Base-by-base conservation (phyloP, 1,140 invertebrate species). In the Aphis craccivora region DNA sequence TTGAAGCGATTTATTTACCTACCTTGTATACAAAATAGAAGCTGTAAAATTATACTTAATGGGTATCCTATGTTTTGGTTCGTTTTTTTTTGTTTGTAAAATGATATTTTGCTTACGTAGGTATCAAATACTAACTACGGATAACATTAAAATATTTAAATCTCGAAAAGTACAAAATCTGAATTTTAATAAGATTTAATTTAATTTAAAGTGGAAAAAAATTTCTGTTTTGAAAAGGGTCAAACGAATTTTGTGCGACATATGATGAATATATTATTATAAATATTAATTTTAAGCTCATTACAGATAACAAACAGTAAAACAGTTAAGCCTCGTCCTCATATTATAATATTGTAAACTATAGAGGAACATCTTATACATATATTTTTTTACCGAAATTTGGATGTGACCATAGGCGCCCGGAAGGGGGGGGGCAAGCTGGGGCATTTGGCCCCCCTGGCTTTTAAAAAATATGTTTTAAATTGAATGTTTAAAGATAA, bases 201-300 rank as follows among this genome's bases (percentile, higher is more conserved):
- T 87, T 30, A 87, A 87, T 87, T 18, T 25, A 30, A 25, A 9
- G 84, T 45, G 11, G 43, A 87, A 43, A 86, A 86, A 87, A 43
- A 43, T 43, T 9, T 45, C 8, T 45, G 0, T 87, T 45, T 43
- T 2, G 84, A 43, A 87, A 83, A 87, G 43, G 84, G 43, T 87
- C 84, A 87, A 87, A 87, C 30, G 6, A 45, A 18, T n/a, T 45
- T 87, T 5, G 25, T 48, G 84, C 25, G 40, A 87, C 84, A 45
- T 48, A 45, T 87, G 84, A 87, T 14, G 84, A 43, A 87, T 87
- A 76, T 20, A 76, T 76, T 76, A n/a, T 67, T 25, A 60, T 60
- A 18, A 76, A 51, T 76, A 76, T 76, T 84, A 84, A 87, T 40
- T 37, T 87, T 43, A 87, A 87, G 25, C 84, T 14, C 43, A 43